phyloP scores from a whole-genome alignment of 2,888 invertebrate genomes.

The Syrista parreyssii region DNA sequence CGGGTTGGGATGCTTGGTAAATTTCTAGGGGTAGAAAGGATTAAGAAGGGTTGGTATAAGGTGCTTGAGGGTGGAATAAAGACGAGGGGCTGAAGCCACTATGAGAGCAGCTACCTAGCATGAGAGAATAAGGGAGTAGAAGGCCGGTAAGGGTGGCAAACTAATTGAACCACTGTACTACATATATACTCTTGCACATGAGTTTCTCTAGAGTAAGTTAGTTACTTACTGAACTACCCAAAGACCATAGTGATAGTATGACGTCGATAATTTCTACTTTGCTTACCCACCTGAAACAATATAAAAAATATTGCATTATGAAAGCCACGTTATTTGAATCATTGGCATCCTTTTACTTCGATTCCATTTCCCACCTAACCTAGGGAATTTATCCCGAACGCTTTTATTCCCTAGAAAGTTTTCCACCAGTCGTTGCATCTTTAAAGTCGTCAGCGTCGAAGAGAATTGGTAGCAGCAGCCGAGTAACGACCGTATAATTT shows the following conservation, averaged over 20 bases:
- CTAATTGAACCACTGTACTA: constrained; percentile 34
- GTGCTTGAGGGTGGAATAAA: constrained; percentile 13
- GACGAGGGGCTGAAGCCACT: constrained; percentile 20
- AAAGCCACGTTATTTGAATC: background rate
- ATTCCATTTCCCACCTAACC: background rate
- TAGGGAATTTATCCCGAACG: background rate
- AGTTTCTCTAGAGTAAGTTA: constrained; percentile 29
- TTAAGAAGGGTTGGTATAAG: constrained; percentile 23
- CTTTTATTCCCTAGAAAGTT: background rate
- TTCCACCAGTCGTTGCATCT: background rate
- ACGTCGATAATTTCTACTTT: constrained; percentile 31
- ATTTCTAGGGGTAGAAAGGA: constrained; percentile 14
- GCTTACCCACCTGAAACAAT: background rate
- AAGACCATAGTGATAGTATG: constrained; percentile 15
- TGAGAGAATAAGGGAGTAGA: constrained; percentile 11
- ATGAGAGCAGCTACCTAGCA: background rate
- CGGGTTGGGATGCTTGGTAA: constrained; percentile 8
- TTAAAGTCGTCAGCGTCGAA: background rate
- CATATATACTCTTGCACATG: constrained; percentile 21
- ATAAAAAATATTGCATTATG: background rate
- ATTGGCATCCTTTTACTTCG: background rate
- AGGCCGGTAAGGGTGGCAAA: constrained; percentile 15
- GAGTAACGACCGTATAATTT: background rate
- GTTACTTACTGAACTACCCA: constrained; percentile 28
- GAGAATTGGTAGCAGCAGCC: background rate